Base-by-base conservation (phyloP, 2,888 invertebrate species). In the Melanostoma mellinum region DNA sequence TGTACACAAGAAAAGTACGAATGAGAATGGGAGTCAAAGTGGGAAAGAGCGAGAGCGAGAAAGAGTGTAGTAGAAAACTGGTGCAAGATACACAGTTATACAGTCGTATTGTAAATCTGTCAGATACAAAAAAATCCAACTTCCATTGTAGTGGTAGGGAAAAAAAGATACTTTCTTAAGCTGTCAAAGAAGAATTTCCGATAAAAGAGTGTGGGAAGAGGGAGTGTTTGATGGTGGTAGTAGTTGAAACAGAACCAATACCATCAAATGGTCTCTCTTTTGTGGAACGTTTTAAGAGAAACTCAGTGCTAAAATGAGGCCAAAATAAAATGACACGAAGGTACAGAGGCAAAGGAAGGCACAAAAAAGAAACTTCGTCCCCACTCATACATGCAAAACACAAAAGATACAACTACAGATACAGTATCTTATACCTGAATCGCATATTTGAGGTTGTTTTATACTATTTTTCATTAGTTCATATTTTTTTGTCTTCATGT, bases 321-420 rank as follows among this genome's bases (percentile, higher is more conserved):
- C 74, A 84, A 84, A 84, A 79, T 65, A 78, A 78, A 55, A 30
- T 48, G 35, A 53, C 40, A 44, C 48, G 60, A 63, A 74, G 61
- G 63, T 60, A 60, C 44, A 33, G 42, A 44, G 33, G 67, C n/a
- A 42, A 35, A 67, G 52, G 20, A 46, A 67, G 46, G 6, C 5
- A 35, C 50, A 6, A 73, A 68, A 77, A 72, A 52, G 53, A 63
- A 75, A 71, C 52, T 42, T 58, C 36, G 50, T 53, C 36, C 32
- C 38, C 65, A 84, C 69, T 65, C 53, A 78, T 5, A 36, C 67
- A 81, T 67, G 50, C 50, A 61, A 61, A 79, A 75, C 67, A 84
- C 84, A 84, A 84, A 84, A 84, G 84, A 84, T 84, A 84, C 84
- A 84, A 84, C 84, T 84, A 84, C 84, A 84, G 84, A 84, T 84